These are phyloP conservation scores for Peromyscus melanophrys DNA, from an alignment of 2,797 vertebrate species.

Conservation along the genomic window DNA sequence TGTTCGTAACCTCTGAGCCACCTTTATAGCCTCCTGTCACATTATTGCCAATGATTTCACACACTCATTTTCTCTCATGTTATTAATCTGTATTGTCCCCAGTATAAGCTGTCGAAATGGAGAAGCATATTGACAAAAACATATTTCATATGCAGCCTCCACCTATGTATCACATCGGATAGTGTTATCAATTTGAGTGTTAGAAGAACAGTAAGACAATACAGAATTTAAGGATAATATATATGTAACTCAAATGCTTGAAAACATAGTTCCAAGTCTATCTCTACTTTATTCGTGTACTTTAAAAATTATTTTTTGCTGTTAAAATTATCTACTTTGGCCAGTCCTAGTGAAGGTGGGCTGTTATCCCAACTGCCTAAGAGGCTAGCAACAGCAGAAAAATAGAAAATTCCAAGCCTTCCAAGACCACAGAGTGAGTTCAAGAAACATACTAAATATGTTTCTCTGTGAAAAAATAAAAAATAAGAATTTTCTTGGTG, in stretches of 20 bases:
- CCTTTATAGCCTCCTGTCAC: too few species aligned
- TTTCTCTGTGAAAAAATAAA: neutral
- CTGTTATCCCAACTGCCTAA: neutral
- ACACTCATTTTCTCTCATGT: neutral
- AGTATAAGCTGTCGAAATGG: neutral
- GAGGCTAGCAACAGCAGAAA: neutral
- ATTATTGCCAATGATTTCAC: neutral
- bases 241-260: neutral
- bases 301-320: conserved; percentile 51
- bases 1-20: neutral
- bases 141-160: neutral
- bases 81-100: neutral
- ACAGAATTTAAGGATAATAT: conserved; percentile 30
- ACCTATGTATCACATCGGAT: neutral
- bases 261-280: neutral
- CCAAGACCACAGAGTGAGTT: neutral
- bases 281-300: conserved; percentile 17
- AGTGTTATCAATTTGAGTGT: conserved; percentile 21
- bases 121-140: neutral
- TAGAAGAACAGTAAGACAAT: conserved; percentile 16
- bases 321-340: conserved; percentile 51
- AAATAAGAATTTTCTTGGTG: neutral
- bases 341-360: neutral
- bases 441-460: too few species aligned
- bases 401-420: neutral